Evolutionary conservation across 2,888 invertebrate species (phyloP).

Genomic region (Aplocera efformata): DNA sequence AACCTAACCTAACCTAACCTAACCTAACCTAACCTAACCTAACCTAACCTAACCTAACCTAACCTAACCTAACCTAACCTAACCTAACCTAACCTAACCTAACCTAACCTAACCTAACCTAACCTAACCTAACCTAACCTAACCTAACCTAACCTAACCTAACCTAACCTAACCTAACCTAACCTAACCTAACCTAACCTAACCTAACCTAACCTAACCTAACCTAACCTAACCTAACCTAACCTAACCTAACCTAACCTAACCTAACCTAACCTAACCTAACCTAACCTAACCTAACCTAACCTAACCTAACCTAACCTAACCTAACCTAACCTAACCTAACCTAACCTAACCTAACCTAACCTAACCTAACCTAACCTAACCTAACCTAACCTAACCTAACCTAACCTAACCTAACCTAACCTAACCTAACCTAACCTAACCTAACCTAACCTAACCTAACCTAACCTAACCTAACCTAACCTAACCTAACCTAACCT

Average conservation of each 20-base stretch:
- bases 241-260: conserved; percentile 23
- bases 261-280: conserved; percentile 26
- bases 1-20: conserved; percentile 24
- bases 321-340: too few relatives aligned
- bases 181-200: conserved; percentile 27
- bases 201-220: conserved; percentile 23
- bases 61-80: conserved; percentile 15
- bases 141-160: conserved; percentile 26
- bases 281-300: too few relatives aligned
- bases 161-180: conserved; percentile 26
- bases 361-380: too few relatives aligned
- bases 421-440: too few relatives aligned
- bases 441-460: too few relatives aligned
- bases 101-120: conserved; percentile 24
- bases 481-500: too few relatives aligned
- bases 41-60: conserved; percentile 16
- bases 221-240: conserved; percentile 23
- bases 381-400: too few relatives aligned
- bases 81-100: conserved; percentile 22
- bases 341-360: too few relatives aligned
- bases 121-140: conserved; percentile 20
- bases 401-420: too few relatives aligned
- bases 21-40: conserved; percentile 16
- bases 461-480: too few relatives aligned
- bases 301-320: too few relatives aligned